phyloP scores from a whole-genome alignment of 1,140 invertebrate genomes.

The Lasioglossum baleicum region DNA sequence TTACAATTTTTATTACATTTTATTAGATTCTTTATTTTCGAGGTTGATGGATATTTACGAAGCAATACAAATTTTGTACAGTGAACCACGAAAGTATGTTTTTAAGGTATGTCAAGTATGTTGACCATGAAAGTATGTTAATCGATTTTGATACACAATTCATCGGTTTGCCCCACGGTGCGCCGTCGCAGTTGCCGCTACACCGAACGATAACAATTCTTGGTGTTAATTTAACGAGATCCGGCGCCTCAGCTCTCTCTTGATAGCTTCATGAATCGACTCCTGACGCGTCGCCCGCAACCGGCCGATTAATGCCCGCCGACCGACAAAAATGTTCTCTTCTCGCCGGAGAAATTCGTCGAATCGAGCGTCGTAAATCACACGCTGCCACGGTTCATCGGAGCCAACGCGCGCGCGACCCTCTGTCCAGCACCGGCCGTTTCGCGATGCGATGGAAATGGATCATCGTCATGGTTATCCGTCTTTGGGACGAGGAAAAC shows the following conservation, averaged over 20 bases:
- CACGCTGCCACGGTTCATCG: not conserved
- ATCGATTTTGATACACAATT: too few species aligned
- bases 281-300: constrained; percentile 30
- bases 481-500: not conserved
- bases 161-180: too few species aligned
- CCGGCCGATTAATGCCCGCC: constrained; percentile 16
- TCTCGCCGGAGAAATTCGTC: not conserved
- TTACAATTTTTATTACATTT: too few species aligned
- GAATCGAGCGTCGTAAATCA: constrained; percentile 26
- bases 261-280: constrained; percentile 17
- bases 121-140: too few species aligned
- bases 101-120: too few species aligned
- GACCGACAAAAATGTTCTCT: not conserved
- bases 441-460: not conserved
- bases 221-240: constrained; percentile 53
- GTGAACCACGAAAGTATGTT: too few species aligned
- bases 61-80: too few species aligned
- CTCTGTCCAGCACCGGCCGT: not conserved
- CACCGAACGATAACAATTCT: constrained; percentile 60
- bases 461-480: not conserved
- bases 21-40: too few species aligned
- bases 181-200: not conserved
- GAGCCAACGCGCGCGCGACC: not conserved
- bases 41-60: too few species aligned
- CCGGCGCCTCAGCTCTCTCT: constrained; percentile 33